phyloP scores from a whole-genome alignment of 2,113 vertebrate species.

The Trochalopteron elliotii region DNA sequence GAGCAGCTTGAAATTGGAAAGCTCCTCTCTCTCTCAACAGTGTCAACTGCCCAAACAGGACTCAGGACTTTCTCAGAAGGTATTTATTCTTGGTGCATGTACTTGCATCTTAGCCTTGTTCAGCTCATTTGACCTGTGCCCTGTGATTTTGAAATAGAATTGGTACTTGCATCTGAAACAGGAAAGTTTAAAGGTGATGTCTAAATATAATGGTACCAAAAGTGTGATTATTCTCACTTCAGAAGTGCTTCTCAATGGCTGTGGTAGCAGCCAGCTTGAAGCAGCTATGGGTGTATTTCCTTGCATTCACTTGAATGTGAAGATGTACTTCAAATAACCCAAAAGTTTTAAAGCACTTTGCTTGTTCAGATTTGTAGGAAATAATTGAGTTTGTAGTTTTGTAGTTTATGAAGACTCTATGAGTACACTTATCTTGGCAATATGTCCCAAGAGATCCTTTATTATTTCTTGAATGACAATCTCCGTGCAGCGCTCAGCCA shows the following conservation, averaged over 20 bases:
- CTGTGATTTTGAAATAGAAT: neutral
- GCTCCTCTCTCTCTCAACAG: neutral
- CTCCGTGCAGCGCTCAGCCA: neutral
- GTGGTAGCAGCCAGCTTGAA: neutral
- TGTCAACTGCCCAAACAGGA: neutral
- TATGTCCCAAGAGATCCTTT: conserved; percentile 9
- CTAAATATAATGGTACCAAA: neutral
- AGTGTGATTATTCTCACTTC: neutral
- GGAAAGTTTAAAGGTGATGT: neutral
- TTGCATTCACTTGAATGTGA: neutral
- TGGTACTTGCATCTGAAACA: neutral
- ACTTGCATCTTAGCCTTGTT: neutral
- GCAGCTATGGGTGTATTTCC: neutral
- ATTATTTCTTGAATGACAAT: conserved; percentile 36
- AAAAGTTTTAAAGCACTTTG: conserved; percentile 15
- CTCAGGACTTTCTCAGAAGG: neutral
- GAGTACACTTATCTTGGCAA: neutral
- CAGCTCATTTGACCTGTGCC: neutral
- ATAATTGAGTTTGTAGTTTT: conserved; percentile 53
- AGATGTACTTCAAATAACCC: neutral
- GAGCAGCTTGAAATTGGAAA: neutral
- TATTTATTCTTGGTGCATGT: neutral
- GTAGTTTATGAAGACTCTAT: neutral
- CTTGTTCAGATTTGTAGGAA: neutral
- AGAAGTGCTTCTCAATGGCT: neutral